Percentiles rank a stretch among this genome's conserved stretches.
phyloP scores from a whole-genome alignment of 2,797 vertebrate species.

The Mus minutoides region DNA sequence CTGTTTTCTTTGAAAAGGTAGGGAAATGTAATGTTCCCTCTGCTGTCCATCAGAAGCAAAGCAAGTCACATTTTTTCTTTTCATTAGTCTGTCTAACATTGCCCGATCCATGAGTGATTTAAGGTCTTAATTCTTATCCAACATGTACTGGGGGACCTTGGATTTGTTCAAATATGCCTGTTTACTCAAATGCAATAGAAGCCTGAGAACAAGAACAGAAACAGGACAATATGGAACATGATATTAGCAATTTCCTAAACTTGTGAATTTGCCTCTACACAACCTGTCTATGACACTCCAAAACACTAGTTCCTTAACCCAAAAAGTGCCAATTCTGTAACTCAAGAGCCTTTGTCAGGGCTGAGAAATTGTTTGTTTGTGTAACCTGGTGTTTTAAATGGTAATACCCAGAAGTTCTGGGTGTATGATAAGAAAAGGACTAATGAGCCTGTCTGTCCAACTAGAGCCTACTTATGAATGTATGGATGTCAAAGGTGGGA shows the following conservation, averaged over 20 bases:
- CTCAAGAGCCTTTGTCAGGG: slow-evolving; percentile 70
- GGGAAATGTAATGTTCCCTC: not conserved
- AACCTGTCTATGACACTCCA: not conserved
- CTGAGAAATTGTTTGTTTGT: slow-evolving; percentile 76
- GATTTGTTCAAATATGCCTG: not conserved
- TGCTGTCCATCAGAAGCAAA: not conserved
- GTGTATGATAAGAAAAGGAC: slow-evolving; percentile 71
- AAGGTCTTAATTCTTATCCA: not conserved
- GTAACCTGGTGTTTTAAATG: slow-evolving; percentile 80
- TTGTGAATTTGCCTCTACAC: slow-evolving; percentile 46
- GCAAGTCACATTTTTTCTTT: not conserved
- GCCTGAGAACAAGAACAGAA: not conserved
- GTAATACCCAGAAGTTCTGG: slow-evolving; percentile 72
- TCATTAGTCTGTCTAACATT: not conserved
- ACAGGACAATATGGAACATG: not conserved
- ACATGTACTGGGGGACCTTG: not conserved
- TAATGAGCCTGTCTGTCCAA: slow-evolving; percentile 67
- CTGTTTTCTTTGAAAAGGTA: not conserved
- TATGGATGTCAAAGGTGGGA: not conserved
- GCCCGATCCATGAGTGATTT: not conserved
- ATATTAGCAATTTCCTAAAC: slow-evolving; percentile 36
- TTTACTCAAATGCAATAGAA: not conserved
- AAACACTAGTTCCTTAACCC: slow-evolving; percentile 45
- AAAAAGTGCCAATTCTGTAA: slow-evolving; percentile 69
- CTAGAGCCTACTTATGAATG: slow-evolving; percentile 31